Evolutionary conservation across 2,888 invertebrate genomes (phyloP).

Genomic region (Epinotia nisella): DNA sequence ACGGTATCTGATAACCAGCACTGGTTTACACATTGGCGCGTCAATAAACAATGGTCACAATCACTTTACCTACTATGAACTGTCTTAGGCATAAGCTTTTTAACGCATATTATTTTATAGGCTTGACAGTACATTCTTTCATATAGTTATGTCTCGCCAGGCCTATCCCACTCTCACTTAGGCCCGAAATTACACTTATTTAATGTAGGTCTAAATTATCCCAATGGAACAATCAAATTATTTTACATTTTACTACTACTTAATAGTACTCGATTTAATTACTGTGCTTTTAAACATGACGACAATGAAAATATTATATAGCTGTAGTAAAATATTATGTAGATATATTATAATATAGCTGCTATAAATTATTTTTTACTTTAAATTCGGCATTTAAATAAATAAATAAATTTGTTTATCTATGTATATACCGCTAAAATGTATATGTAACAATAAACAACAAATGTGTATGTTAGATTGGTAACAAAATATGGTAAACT

Average conservation of each 20-base stretch:
- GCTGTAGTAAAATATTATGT: no score
- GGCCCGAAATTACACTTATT: no score
- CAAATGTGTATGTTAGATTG: no score
- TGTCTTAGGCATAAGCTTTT: not conserved
- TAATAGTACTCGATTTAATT: not conserved
- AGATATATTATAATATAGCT: no score
- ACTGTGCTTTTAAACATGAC: not conserved
- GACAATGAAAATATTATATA: no score
- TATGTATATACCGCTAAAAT: not conserved
- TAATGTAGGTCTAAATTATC: no score
- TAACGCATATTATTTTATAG: no score
- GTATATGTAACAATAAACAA: no score
- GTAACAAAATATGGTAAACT: not conserved
- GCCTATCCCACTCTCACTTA: no score
- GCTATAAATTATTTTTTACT: not conserved
- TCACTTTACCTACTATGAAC: not conserved
- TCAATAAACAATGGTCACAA: not conserved
- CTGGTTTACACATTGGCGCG: conserved; percentile 3
- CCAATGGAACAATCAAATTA: not conserved
- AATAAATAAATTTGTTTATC: no score
- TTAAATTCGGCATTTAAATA: not conserved
- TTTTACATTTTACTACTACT: not conserved
- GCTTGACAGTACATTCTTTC: no score
- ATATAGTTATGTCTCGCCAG: no score
- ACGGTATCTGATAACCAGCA: not conserved